Evolutionary conservation across 2,888 invertebrate genomes (phyloP).

Genomic region (Drosophila percnosoma): DNA sequence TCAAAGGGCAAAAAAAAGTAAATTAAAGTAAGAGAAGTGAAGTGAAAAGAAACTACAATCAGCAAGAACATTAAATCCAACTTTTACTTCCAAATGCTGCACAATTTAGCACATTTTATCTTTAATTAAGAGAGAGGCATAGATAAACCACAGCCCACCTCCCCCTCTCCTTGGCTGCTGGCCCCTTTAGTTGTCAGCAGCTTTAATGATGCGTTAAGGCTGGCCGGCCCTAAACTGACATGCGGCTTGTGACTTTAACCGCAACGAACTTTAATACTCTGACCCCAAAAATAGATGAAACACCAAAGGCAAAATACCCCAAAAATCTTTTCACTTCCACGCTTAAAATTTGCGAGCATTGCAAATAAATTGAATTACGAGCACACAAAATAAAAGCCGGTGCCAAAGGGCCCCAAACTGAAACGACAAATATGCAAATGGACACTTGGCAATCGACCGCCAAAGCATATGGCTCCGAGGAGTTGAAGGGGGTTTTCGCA

Average conservation of each 20-base stretch:
- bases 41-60: slow-evolving; percentile 19
- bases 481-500: background rate
- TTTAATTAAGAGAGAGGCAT: slow-evolving; percentile 67
- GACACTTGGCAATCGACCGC: slow-evolving; percentile 54
- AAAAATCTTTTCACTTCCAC: slow-evolving; percentile 46
- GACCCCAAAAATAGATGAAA: slow-evolving; percentile 18
- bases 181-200: slow-evolving; percentile 42
- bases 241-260: slow-evolving; percentile 60
- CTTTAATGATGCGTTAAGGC: slow-evolving; percentile 78
- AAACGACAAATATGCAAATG: slow-evolving; percentile 74
- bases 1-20: background rate
- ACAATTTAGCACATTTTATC: slow-evolving; percentile 73
- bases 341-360: slow-evolving; percentile 46
- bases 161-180: background rate
- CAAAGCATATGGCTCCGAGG: slow-evolving; percentile 8
- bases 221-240: slow-evolving; percentile 53
- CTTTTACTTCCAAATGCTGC: slow-evolving; percentile 34
- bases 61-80: slow-evolving; percentile 53
- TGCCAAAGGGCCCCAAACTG: slow-evolving; percentile 43
- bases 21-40: background rate
- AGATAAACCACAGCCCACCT: slow-evolving; percentile 8
- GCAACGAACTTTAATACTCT: slow-evolving; percentile 60
- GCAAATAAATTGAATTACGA: slow-evolving; percentile 76
- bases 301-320: slow-evolving; percentile 8
- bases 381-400: slow-evolving; percentile 49